These are phyloP conservation scores for Melanotaenia pygmaea DNA, from an alignment of 2,797 vertebrate species.

Conservation along the genomic window DNA sequence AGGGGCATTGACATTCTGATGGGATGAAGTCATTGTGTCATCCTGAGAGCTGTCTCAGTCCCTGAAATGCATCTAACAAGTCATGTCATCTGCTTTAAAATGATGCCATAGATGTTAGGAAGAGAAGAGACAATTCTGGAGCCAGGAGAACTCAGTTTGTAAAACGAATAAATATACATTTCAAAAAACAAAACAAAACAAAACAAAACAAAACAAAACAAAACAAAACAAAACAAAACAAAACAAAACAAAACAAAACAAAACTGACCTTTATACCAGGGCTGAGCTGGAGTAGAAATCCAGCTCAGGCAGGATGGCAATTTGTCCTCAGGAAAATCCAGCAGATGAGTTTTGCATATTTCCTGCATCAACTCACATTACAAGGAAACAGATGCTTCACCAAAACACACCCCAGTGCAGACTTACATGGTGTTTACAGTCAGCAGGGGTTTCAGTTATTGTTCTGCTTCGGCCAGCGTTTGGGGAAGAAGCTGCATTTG, in stretches of 20 bases:
- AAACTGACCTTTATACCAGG: constrained; percentile 18
- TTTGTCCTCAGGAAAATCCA: constrained; percentile 54
- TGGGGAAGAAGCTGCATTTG: no score
- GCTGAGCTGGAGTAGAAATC: constrained; percentile 55
- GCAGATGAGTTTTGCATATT: constrained; percentile 55
- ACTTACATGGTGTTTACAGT: no score
- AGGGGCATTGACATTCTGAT: constrained; percentile 70
- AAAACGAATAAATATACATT: not conserved
- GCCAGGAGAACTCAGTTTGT: not conserved
- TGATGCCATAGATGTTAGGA: constrained; percentile 9
- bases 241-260: no score
- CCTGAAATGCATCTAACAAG: constrained; percentile 25
- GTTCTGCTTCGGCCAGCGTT: no score
- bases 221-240: no score
- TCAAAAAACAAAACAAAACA: not conserved
- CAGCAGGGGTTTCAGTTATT: no score
- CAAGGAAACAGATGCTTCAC: constrained; percentile 29
- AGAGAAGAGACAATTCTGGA: not conserved
- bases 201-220: no score
- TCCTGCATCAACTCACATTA: constrained; percentile 48
- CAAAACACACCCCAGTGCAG: constrained; percentile 15
- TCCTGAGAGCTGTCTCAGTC: constrained; percentile 40
- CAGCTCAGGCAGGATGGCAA: constrained; percentile 36
- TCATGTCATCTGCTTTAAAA: constrained; percentile 32
- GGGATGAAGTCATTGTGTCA: constrained; percentile 64